phyloP scores from a whole-genome alignment of 92 coral and sea anemone genomes.

The Umimayanthus chanpuru region DNA sequence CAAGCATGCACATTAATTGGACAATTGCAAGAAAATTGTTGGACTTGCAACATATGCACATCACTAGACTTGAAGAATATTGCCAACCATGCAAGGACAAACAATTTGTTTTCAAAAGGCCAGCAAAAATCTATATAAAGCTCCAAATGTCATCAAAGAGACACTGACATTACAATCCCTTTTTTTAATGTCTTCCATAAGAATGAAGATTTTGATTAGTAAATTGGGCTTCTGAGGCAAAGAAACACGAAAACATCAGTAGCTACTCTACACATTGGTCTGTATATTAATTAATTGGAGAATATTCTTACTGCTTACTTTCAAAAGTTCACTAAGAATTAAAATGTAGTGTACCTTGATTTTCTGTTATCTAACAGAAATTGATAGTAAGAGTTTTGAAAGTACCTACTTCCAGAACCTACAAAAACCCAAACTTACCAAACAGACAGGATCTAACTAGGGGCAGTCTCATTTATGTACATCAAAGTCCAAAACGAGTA shows the following conservation, averaged over 20 bases:
- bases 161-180: background rate
- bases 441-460: background rate
- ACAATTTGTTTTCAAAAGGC: background rate
- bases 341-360: background rate
- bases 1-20: too few species aligned
- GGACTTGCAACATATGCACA: too few species aligned
- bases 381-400: background rate
- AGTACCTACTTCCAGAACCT: background rate
- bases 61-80: too few species aligned
- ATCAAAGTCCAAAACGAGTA: constrained; percentile 96
- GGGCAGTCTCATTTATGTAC: constrained; percentile 66
- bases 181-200: background rate
- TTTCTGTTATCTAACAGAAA: background rate
- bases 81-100: too few species aligned
- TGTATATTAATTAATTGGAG: too few species aligned
- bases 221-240: background rate
- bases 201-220: background rate
- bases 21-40: too few species aligned
- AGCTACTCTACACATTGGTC: background rate
- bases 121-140: background rate
- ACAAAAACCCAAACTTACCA: constrained; percentile 7
- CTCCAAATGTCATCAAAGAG: background rate
- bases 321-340: too few species aligned
- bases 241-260: background rate
- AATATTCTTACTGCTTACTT: too few species aligned